Base-by-base conservation (phyloP, 2,797 vertebrate genomes). In the Jordanella pulchra region DNA sequence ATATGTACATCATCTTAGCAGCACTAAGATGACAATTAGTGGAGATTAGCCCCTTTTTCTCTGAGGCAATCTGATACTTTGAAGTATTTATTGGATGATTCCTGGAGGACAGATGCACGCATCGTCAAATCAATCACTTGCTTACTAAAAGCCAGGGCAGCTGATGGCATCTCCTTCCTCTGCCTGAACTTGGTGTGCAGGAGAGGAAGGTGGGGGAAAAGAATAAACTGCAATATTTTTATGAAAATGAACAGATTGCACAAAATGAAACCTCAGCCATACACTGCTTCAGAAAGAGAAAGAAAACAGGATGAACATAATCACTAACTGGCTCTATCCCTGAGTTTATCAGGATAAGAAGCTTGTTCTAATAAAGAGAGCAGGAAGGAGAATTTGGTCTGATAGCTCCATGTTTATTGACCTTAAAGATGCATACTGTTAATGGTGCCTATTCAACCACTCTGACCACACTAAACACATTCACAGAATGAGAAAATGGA, bases 111-210 rank as follows among this genome's bases (percentile, higher is more conserved):
- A 61, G n/a, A n/a, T n/a, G n/a, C 35, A 61, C 23, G 58, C 58
- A 61, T 3, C 4, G 64, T 28, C 44, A 48, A 65, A 65, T 65
- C n/a, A 47, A 65, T 65, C 63, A 65, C 44, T n/a, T n/a, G n/a
- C n/a, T n/a, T n/a, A n/a, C n/a, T n/a, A n/a, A n/a, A n/a, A n/a
- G n/a, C n/a, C n/a, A n/a, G n/a, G n/a, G n/a, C n/a, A n/a, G n/a
- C n/a, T n/a, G n/a, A n/a, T n/a, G n/a, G n/a, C n/a, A n/a, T n/a
- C n/a, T n/a, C n/a, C n/a, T n/a, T n/a, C n/a, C n/a, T n/a, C n/a
- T n/a, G n/a, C n/a, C n/a, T 18, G 10, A 13, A 47, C 64, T 48
- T 3, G 1, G 15, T 48, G 64, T 28, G 64, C 64, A 65, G 44
- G 7, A 30, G 32, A 61, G 56, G 30, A 17, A 60, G 58, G n/a